Conservation (phyloP, 2,797 vertebrate genomes). For the Micromesistius poutassou region DNA sequence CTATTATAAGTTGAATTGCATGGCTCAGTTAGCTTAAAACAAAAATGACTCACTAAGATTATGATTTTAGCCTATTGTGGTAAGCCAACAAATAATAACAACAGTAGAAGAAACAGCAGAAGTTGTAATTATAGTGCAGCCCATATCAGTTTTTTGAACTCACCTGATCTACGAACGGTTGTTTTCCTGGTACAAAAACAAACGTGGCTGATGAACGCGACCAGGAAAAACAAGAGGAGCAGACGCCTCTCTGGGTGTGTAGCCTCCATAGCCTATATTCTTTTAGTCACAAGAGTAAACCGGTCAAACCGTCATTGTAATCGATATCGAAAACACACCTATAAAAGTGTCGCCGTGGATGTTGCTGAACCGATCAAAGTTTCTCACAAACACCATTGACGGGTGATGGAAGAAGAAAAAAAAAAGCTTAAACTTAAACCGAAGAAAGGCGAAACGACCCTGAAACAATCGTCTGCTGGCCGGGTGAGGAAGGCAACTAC, state of each 20-base stretch:
- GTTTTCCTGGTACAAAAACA: slow-evolving; percentile 60
- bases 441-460: slow-evolving; percentile 29
- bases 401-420: neutral
- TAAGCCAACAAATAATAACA: neutral
- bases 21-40: neutral
- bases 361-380: neutral
- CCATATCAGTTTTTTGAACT: slow-evolving; percentile 38
- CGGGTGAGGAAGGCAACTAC: slow-evolving; percentile 47
- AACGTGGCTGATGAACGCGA: slow-evolving; percentile 50
- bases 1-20: neutral
- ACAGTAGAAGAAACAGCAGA: neutral
- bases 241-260: slow-evolving; percentile 49
- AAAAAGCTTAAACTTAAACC: slow-evolving; percentile 4
- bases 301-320: slow-evolving; percentile 58
- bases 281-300: slow-evolving; percentile 30
- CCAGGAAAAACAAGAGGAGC: slow-evolving; percentile 58
- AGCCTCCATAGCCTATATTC: slow-evolving; percentile 76
- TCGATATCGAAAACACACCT: neutral
- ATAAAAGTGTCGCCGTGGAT: neutral
- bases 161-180: slow-evolving; percentile 68
- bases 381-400: neutral
- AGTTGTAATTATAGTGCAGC: neutral
- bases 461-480: slow-evolving; percentile 13
- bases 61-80: neutral
- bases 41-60: neutral